Base-by-base conservation (phyloP, 2,888 invertebrate genomes). In the Tipula unca region DNA sequence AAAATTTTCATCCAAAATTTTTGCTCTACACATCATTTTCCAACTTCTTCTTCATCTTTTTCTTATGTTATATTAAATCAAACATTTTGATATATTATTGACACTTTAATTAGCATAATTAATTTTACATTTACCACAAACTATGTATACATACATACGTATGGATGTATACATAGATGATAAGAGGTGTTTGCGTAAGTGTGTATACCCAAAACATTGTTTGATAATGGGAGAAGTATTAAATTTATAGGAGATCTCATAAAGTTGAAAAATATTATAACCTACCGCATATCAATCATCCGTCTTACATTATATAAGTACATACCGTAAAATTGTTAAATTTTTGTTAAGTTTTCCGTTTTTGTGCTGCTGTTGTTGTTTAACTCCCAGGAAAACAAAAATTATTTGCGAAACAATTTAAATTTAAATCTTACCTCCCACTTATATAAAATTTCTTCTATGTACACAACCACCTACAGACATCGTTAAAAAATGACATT, bases 401-500 rank as follows among this genome's bases (percentile, higher is more conserved):
- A 69, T 69, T 69, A 25, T 69, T n/a, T 69, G 14, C 8, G 25
- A 69, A n/a, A 69, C 25, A 69, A 25, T 69, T 69, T 69, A 69
- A 25, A 25, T 25, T 25, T 69, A 25, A n/a, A 10, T 69, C 10
- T 13, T 25, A 17, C 25, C 4, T 2, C 25, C 69, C 69, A 13
- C 17, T 4, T 4, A n/a, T n/a, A n/a, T n/a, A 48, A 32, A 32
- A 32, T 32, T 17, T 17, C 48, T 48, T 3, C 69, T 25, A 25
- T 25, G 6, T 10, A 69, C 25, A 25, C 25, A 25, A 69, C 25
- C 25, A 69, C 69, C 20, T 25, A 48, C 8, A 69, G 69, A 25
- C 69, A n/a, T 69, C 69, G 69, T 69, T 69, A 69, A 69, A 69
- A 69, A 69, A 13, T 69, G 69, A 69, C 69, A 69, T 69, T 69